Percentiles rank a stretch among this genome's conserved stretches.
Evolutionary conservation across 2,797 vertebrate species (phyloP).

Genomic region (Chrosomus eos): DNA sequence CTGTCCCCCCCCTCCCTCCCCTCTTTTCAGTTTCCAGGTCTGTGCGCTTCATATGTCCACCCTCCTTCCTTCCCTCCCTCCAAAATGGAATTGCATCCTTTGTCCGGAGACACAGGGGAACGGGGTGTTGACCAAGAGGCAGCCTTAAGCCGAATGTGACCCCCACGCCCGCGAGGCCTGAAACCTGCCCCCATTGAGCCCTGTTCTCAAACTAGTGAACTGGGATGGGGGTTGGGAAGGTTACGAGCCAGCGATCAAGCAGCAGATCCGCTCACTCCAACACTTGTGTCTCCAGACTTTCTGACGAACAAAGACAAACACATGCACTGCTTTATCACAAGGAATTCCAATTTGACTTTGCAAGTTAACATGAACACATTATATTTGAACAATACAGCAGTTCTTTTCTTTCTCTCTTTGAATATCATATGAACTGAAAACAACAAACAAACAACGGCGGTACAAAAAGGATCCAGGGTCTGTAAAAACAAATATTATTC

Average conservation of each 20-base stretch:
- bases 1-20: not conserved
- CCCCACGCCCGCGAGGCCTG: conserved; percentile 72
- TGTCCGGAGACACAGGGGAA: conserved; percentile 54
- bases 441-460: not conserved
- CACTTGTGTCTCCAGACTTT: conserved; percentile 16
- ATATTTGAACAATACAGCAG: not conserved
- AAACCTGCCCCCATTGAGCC: conserved; percentile 70
- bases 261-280: conserved; percentile 51
- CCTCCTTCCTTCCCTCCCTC: conserved; percentile 28
- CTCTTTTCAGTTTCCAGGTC: conserved; percentile 29
- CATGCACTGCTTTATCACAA: not conserved
- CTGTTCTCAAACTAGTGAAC: conserved; percentile 42
- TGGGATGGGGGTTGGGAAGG: conserved; percentile 74
- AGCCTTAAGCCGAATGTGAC: conserved; percentile 72
- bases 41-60: conserved; percentile 15
- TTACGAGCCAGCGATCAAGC: conserved; percentile 71
- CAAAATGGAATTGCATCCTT: conserved; percentile 44
- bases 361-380: not conserved
- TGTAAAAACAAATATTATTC: not conserved
- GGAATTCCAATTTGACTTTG: not conserved
- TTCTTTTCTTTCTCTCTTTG: not conserved
- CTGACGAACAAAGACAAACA: conserved; percentile 15
- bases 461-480: too few relatives aligned
- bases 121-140: conserved; percentile 57
- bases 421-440: not conserved